These are phyloP conservation scores for Phalacrocorax aristotelis DNA, from an alignment of 2,113 vertebrate genomes.

Conservation along the genomic window DNA sequence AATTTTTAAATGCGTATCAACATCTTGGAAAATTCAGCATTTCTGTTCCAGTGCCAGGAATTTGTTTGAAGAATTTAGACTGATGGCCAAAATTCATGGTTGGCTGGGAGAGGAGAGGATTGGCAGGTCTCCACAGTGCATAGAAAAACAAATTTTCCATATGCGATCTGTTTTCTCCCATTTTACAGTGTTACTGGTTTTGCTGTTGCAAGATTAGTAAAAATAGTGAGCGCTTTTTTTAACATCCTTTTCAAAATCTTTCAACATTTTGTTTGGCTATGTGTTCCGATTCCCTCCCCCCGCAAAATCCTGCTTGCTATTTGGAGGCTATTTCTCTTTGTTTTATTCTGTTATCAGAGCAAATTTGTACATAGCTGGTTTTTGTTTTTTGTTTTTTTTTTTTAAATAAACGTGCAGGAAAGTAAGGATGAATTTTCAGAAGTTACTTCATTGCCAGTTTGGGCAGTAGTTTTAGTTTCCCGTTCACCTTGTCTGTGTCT, in stretches of 20 bases:
- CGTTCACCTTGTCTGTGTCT: neutral
- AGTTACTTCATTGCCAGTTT: neutral
- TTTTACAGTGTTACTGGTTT: neutral
- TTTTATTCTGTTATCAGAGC: neutral
- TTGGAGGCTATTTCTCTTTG: neutral
- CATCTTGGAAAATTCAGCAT: constrained; percentile 28
- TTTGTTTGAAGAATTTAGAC: constrained; percentile 46
- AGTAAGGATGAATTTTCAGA: neutral
- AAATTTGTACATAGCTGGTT: neutral
- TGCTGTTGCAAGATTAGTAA: constrained; percentile 7
- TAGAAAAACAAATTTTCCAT: constrained; percentile 41
- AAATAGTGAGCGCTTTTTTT: constrained; percentile 16
- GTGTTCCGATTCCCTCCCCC: fast-evolving
- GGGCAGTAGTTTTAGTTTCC: neutral
- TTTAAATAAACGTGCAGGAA: neutral
- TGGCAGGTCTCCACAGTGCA: constrained; percentile 39
- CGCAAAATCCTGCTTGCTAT: neutral
- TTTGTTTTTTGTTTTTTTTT: neutral
- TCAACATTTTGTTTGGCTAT: neutral
- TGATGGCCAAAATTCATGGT: constrained; percentile 47
- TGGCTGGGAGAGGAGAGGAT: constrained; percentile 45
- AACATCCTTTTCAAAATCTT: constrained; percentile 2
- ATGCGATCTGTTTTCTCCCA: constrained; percentile 51
- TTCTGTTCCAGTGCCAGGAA: constrained; percentile 1
- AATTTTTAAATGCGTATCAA: neutral